Base-by-base conservation (phyloP, 2,888 invertebrate species). In the Andrena minutula region DNA sequence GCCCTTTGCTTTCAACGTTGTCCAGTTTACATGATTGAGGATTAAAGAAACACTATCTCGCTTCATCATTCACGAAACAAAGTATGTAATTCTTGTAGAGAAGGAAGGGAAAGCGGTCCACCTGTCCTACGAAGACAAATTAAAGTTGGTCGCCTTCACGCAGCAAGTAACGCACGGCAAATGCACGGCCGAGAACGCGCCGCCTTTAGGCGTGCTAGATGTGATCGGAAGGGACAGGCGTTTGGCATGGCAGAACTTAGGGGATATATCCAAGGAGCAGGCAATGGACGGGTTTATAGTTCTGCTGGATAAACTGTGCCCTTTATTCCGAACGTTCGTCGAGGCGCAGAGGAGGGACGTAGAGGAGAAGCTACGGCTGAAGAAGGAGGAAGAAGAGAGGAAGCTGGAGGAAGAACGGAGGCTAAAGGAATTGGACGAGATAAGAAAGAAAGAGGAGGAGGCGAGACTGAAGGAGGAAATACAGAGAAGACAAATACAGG, bases 41-140 rank as follows among this genome's bases (percentile, higher is more conserved):
- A n/a, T 58, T 61, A 0, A 28, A 20, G 53, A 12, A 23, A 49
- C 1, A 10, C 6, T 20, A 30, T 0, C 12, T 51, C 12, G 0
- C 23, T 82, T n/a, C 35, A 26, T 23, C 23, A n/a, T 51, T 8
- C 6, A 35, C 3, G 7, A 41, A n/a, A 1, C 8, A 6, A 58
- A 69, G 0, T 64, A 16, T 73, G 75, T 72, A 89, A 87, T 88
- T 85, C 86, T 95, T 95, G 20, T 94, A 99, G 99, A 99, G 94
- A 99, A 99, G 95, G 98, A 98, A 94, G 99, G 99, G n/a, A 99
- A 99, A 95, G 99, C 99, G 2, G 95, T 99, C 65, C 98, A 98
- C 92, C 95, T 99, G 81, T 98, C 98, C 63, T 99, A 99, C 94
- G 97, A 98, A 94, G 98, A 99, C 92, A 98, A 98, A 92, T 94